phyloP scores from a whole-genome alignment of 2,113 vertebrate genomes.

The Sigmodon hispidus region DNA sequence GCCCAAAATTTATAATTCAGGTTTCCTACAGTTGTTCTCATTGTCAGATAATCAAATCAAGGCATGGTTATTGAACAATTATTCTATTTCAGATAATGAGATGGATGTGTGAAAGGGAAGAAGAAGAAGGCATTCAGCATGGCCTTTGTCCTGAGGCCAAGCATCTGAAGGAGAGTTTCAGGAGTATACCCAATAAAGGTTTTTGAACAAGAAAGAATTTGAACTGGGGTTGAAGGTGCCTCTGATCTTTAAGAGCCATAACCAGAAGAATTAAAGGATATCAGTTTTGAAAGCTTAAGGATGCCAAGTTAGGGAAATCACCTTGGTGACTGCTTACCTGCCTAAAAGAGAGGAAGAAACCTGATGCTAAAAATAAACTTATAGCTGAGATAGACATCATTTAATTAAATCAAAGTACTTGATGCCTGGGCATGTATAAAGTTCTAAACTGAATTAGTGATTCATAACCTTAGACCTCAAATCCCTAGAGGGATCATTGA shows the following conservation, averaged over 20 bases:
- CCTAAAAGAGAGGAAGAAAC: neutral
- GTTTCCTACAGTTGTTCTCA: neutral
- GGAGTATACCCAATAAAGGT: neutral
- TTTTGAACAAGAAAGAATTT: neutral
- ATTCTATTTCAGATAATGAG: neutral
- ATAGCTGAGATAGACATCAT: neutral
- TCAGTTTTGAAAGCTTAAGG: neutral
- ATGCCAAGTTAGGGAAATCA: neutral
- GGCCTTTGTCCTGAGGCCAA: neutral
- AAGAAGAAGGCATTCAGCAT: neutral
- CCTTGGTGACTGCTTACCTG: neutral
- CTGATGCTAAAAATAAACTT: slow-evolving; percentile 36
- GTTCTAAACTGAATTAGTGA: slow-evolving; percentile 51
- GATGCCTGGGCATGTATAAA: neutral
- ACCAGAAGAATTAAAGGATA: neutral
- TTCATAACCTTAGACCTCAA: slow-evolving; percentile 40
- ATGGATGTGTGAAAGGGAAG: neutral
- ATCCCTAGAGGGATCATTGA: neutral
- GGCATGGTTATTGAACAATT: neutral
- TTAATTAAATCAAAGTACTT: slow-evolving; percentile 52
- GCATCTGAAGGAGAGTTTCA: neutral
- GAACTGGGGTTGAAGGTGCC: neutral
- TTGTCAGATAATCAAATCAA: slow-evolving; percentile 43
- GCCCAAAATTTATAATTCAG: neutral
- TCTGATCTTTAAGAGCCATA: slow-evolving; percentile 5